phyloP scores from a whole-genome alignment of 2,888 invertebrate genomes.

The Spisula solida region DNA sequence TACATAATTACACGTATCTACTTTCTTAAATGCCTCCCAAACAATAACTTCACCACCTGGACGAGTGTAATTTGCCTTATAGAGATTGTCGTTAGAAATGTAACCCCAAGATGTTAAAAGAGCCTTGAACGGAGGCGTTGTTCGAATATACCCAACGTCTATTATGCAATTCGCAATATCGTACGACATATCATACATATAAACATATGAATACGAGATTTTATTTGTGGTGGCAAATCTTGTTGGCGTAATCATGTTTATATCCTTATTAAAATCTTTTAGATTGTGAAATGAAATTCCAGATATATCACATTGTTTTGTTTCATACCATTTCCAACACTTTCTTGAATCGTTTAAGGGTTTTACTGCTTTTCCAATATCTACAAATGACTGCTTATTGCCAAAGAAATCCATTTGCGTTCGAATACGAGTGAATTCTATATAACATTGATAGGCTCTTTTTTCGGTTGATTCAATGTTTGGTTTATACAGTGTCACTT shows the following conservation, averaged over 20 bases:
- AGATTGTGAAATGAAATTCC: neutral
- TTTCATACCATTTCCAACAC: neutral
- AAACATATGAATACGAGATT: neutral
- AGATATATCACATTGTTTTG: neutral
- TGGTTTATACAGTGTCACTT: conserved; percentile 30
- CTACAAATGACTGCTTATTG: neutral
- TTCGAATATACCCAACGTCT: conserved; percentile 25
- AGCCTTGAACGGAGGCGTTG: conserved; percentile 30
- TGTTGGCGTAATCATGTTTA: neutral
- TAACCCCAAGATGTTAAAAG: conserved; percentile 34
- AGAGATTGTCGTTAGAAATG: conserved; percentile 27
- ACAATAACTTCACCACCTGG: conserved; percentile 38
- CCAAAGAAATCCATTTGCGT: neutral
- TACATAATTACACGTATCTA: conserved; percentile 35
- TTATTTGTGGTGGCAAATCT: conserved; percentile 6
- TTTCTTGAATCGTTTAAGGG: neutral
- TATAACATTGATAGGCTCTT: conserved; percentile 31
- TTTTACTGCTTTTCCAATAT: neutral
- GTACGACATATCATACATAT: conserved; percentile 11
- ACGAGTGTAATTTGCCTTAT: neutral
- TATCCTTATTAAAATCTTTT: neutral
- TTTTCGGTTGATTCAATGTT: conserved; percentile 29
- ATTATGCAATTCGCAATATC: conserved; percentile 29
- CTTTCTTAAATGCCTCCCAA: conserved; percentile 20
- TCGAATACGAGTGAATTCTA: conserved; percentile 1